Conservation (phyloP, 2,797 vertebrate genomes). For the Holocentrus rufus region DNA sequence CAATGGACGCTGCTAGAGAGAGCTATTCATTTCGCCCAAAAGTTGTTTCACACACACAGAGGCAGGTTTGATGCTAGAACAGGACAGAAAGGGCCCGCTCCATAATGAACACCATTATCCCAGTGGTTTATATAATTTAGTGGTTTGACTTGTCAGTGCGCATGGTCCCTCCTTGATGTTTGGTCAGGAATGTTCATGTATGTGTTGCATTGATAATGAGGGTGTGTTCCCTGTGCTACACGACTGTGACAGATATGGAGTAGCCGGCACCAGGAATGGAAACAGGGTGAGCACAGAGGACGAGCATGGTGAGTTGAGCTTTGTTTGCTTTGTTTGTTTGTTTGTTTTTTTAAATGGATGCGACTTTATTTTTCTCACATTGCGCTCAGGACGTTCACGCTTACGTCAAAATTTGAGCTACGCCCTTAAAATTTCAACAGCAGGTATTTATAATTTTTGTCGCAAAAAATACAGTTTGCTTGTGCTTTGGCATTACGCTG, state of each 20-base stretch:
- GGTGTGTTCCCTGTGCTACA: constrained; percentile 65
- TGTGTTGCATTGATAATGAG: constrained; percentile 75
- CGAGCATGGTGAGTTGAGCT: constrained; percentile 74
- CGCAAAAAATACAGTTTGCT: background rate
- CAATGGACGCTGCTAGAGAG: constrained; percentile 37
- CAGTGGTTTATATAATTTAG: constrained; percentile 50
- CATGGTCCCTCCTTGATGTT: constrained; percentile 61
- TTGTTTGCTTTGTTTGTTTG: too few relatives aligned
- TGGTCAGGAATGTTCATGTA: constrained; percentile 79
- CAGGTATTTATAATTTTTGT: background rate
- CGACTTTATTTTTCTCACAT: background rate
- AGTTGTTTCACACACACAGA: constrained; percentile 38
- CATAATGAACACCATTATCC: constrained; percentile 45
- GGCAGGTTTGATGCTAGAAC: constrained; percentile 69
- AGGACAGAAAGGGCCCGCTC: constrained; percentile 66
- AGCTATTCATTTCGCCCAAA: constrained; percentile 42
- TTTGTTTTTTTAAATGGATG: background rate
- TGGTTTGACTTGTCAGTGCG: constrained; percentile 52
- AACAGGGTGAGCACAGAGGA: constrained; percentile 57
- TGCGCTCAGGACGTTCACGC: background rate
- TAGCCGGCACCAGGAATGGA: constrained; percentile 64
- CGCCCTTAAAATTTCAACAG: background rate
- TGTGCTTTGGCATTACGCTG: background rate
- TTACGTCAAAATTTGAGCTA: too few relatives aligned
- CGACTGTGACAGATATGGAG: constrained; percentile 67